These are phyloP conservation scores for Monopis laevigella DNA, from an alignment of 2,888 invertebrate genomes.

Conservation along the genomic window DNA sequence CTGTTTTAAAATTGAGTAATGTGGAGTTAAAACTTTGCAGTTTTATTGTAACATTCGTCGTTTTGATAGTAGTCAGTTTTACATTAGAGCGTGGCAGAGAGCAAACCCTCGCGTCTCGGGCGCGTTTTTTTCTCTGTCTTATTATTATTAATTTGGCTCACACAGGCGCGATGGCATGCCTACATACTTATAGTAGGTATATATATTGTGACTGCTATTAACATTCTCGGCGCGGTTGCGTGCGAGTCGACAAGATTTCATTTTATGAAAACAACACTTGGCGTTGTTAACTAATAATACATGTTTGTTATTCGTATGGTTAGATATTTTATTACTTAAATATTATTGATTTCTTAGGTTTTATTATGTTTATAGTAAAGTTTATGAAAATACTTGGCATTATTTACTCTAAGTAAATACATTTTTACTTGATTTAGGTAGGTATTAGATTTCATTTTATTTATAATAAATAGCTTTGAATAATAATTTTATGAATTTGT, in stretches of 20 bases:
- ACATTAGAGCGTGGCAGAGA: constrained; percentile 39
- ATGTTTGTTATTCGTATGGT: too few species aligned
- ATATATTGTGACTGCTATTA: constrained; percentile 14
- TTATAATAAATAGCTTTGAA: not conserved
- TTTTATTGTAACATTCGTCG: constrained; percentile 26
- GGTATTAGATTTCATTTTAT: not conserved
- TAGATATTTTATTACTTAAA: too few species aligned
- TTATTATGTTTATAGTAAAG: not conserved
- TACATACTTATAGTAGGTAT: constrained; percentile 12
- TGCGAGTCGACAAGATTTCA: constrained; percentile 34
- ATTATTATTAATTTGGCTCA: constrained; percentile 58
- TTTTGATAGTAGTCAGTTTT: constrained; percentile 44
- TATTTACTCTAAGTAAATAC: too few species aligned
- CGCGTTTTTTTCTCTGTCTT: constrained; percentile 55
- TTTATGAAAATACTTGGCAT: too few species aligned
- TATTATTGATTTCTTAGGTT: too few species aligned
- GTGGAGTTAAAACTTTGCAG: constrained; percentile 13
- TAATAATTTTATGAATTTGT: too few species aligned
- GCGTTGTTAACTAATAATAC: too few species aligned
- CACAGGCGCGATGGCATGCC: constrained; percentile 24
- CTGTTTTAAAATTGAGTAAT: constrained; percentile 14
- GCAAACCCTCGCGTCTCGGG: constrained; percentile 49
- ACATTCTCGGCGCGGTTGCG: constrained; percentile 15
- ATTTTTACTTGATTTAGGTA: constrained; percentile 2
- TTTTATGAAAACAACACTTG: constrained; percentile 34